Evolutionary conservation across 2,888 invertebrate species (phyloP).

Genomic region (Rotaria socialis): DNA sequence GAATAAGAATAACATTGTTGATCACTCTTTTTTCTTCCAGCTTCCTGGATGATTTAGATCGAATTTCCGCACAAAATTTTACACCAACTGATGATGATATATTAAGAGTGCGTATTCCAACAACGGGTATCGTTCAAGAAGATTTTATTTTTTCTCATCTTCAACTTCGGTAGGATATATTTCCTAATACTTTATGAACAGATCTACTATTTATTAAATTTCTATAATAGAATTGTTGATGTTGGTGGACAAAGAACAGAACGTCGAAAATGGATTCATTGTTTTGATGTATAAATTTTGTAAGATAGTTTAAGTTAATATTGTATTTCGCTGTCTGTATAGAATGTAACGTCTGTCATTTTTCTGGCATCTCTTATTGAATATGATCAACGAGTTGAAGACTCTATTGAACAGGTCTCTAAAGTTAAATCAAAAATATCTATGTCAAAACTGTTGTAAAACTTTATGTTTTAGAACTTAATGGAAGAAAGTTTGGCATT

Average conservation of each 20-base stretch:
- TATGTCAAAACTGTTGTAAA: too few species aligned
- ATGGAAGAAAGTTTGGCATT: neutral
- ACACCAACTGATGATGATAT: neutral
- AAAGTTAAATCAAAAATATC: neutral
- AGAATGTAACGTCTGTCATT: constrained; percentile 4
- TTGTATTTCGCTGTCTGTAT: neutral
- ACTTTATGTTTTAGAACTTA: neutral
- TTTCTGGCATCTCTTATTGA: neutral
- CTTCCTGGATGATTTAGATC: neutral
- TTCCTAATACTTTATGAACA: neutral
- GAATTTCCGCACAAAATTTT: constrained; percentile 9
- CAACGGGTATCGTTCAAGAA: constrained; percentile 17
- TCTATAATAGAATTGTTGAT: neutral
- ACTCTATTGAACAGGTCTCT: neutral
- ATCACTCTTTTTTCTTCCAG: neutral
- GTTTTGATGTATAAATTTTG: neutral
- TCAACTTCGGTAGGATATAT: neutral
- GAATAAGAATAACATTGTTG: too few species aligned
- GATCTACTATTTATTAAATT: neutral
- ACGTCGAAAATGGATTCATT: constrained; percentile 23
- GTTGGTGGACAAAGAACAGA: neutral
- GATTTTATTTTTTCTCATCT: neutral
- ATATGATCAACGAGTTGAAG: neutral
- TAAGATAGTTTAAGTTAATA: neutral
- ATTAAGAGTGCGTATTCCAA: constrained; percentile 8